Base-by-base conservation (phyloP, 1,140 invertebrate species). In the Pomacea maculata region DNA sequence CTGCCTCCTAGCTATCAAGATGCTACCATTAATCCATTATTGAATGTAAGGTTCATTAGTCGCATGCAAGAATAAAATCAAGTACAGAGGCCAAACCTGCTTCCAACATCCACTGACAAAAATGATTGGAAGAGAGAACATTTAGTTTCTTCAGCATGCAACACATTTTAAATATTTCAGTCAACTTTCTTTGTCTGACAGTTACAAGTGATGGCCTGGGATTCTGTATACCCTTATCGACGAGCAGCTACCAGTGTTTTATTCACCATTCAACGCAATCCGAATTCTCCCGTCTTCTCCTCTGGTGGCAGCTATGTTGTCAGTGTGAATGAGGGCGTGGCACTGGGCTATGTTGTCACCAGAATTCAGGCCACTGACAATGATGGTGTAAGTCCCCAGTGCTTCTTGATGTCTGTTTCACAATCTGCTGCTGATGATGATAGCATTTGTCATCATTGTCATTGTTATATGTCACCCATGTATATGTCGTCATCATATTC, bases 151-250 rank as follows among this genome's bases (percentile, higher is more conserved):
- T 45, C 34, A 45, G 34, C 34, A 45, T 45, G 34, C 34, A 45
- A 6, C 34, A 45, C 34, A 4, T 45, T 45, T 71, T 34, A 52
- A 19, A 73, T 45, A 73, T 75, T 75, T 54, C 55, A 25, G 29
- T 70, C 14, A 70, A 14, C 67, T 21, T 15, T 12, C 21, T 61
- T 76, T 79, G 19, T 71, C 83, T 83, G 34, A n/a, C 82, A 87
- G 86, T 94, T 97, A 71, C 95, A 96, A 89, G 94, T 98, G 0
- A 94, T 95, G 82, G 96, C 96, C 0, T 96, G 95, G 87, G 97
- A 98, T 88, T 93, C 96, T 85, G 95, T 95, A 0, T 95, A 96
- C 57, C 96, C 96, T 0, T 94, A 95, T 85, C 92, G 97, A 73
- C 95, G 94, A 9, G 83, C 84, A 54, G 77, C 79, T 25, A 71